Evolutionary conservation across 2,888 invertebrate species (phyloP).

Genomic region (Protophormia terraenovae): DNA sequence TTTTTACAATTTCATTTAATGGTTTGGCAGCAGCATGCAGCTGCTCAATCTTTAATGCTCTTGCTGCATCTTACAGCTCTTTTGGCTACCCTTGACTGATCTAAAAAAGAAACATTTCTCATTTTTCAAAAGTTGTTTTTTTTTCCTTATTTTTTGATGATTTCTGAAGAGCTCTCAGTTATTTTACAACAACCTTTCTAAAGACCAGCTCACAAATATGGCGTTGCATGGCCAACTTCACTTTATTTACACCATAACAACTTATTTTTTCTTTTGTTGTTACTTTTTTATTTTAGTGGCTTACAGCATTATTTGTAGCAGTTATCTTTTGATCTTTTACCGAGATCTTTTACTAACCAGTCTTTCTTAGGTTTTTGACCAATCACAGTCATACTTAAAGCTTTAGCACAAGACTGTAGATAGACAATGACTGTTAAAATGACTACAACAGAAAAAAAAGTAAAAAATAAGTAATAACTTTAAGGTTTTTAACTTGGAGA

Average conservation of each 20-base stretch:
- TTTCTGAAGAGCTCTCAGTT: background rate
- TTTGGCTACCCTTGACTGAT: background rate
- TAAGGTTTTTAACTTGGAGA: background rate
- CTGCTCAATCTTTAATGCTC: background rate
- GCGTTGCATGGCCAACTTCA: slow-evolving; percentile 52
- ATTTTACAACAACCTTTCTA: slow-evolving; percentile 12
- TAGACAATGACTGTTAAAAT: slow-evolving; percentile 15
- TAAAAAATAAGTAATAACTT: background rate
- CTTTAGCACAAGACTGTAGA: background rate
- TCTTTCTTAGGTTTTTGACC: slow-evolving; percentile 44
- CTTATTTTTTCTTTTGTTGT: background rate
- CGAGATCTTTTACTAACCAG: slow-evolving; percentile 60
- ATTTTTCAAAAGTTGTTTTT: background rate
- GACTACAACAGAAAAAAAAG: background rate
- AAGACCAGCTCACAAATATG: slow-evolving; percentile 54
- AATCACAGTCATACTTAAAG: slow-evolving; percentile 55
- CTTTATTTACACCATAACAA: slow-evolving; percentile 33
- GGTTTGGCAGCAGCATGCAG: slow-evolving; percentile 5
- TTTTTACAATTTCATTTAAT: background rate
- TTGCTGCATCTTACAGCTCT: background rate
- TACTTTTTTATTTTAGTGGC: slow-evolving; percentile 23
- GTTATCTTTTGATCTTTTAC: slow-evolving; percentile 68
- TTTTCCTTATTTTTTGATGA: background rate
- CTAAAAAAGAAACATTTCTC: background rate
- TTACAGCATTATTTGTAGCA: slow-evolving; percentile 53